Conservation (phyloP, 2,113 vertebrate genomes). For the Menidia beryllina region DNA sequence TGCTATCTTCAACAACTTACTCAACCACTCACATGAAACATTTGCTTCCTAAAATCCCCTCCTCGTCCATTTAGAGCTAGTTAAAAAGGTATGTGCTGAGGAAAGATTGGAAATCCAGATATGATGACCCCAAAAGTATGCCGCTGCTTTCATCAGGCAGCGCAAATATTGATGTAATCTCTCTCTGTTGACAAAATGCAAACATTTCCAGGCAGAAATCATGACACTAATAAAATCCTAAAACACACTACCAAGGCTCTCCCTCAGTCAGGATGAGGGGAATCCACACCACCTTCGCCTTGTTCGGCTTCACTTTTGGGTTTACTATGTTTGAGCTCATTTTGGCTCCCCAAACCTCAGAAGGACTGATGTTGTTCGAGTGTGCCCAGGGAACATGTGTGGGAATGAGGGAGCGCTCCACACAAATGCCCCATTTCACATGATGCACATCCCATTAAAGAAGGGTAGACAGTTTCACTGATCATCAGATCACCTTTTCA, state of each 20-base stretch:
- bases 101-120: slow-evolving; percentile 41
- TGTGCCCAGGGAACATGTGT: slow-evolving; percentile 29
- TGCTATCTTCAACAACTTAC: slow-evolving; percentile 73
- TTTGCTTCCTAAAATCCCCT: slow-evolving; percentile 39
- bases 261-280: background rate
- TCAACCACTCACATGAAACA: slow-evolving; percentile 60
- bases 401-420: slow-evolving; percentile 60
- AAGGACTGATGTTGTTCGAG: slow-evolving; percentile 60
- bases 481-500: slow-evolving; percentile 83
- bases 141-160: slow-evolving; percentile 23
- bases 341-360: slow-evolving; percentile 45
- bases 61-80: slow-evolving; percentile 26
- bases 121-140: slow-evolving; percentile 5
- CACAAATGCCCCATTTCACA: slow-evolving; percentile 79
- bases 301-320: background rate
- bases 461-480: slow-evolving; percentile 70
- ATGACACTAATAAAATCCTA: slow-evolving; percentile 24
- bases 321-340: slow-evolving; percentile 19
- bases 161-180: slow-evolving; percentile 30
- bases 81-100: slow-evolving; percentile 48
- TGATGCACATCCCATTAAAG: slow-evolving; percentile 79
- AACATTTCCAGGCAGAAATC: slow-evolving; percentile 34
- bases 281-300: slow-evolving; percentile 6
- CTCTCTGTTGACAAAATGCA: slow-evolving; percentile 16
- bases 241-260: slow-evolving; percentile 8